A percentile compares a stretch with the other conserved stretches of the same genome.
phyloP scores from a whole-genome alignment of 2,113 vertebrate species.

The Petrocephalus zakoni region DNA sequence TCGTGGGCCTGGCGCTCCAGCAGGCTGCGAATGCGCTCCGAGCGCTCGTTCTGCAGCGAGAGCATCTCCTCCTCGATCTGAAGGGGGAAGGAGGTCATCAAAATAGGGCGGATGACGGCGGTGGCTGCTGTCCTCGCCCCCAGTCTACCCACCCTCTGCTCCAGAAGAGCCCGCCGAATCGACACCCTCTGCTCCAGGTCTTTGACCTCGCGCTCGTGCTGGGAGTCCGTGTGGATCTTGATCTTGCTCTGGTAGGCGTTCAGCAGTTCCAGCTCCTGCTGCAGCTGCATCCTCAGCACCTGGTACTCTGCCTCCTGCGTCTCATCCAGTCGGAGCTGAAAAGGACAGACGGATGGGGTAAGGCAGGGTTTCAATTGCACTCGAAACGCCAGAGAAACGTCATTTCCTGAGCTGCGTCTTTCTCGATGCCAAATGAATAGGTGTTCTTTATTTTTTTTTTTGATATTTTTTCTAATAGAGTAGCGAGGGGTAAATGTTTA shows the following conservation, averaged over 20 bases:
- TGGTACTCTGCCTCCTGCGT: slow-evolving; percentile 86
- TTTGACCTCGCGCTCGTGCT: slow-evolving; percentile 79
- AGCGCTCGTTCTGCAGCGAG: slow-evolving; percentile 81
- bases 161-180: slow-evolving; percentile 79
- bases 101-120: neutral
- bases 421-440: neutral
- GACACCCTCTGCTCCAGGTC: slow-evolving; percentile 87
- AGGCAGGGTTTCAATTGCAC: neutral
- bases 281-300: slow-evolving; percentile 81
- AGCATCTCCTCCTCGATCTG: slow-evolving; percentile 91
- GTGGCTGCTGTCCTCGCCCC: neutral
- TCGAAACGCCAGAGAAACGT: neutral
- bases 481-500: neutral
- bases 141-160: slow-evolving; percentile 70
- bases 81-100: neutral
- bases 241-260: slow-evolving; percentile 93
- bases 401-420: neutral
- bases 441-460: neutral
- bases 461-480: neutral
- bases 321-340: slow-evolving; percentile 79
- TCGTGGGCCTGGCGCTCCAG: slow-evolving; percentile 83
- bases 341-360: neutral
- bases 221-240: slow-evolving; percentile 84
- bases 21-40: slow-evolving; percentile 78
- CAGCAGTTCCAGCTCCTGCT: slow-evolving; percentile 84